Evolutionary conservation across 2,888 invertebrate species (phyloP).

Genomic region (Chalcis sispes): DNA sequence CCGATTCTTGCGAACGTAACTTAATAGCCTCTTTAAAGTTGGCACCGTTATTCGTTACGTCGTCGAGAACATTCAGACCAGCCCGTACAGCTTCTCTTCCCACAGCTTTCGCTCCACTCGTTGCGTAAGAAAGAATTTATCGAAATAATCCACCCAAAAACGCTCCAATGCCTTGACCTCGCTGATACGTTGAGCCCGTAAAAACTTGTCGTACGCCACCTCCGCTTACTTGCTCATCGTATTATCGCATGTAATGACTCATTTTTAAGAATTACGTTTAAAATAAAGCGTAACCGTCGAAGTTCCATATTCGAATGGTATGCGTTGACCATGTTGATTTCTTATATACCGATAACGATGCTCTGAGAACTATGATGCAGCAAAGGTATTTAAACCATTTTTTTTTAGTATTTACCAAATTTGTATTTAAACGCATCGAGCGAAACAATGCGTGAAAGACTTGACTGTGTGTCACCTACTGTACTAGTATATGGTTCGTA

Average conservation of each 20-base stretch:
- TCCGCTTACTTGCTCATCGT: constrained; percentile 25
- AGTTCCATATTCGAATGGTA: constrained; percentile 49
- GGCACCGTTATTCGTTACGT: not conserved
- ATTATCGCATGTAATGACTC: constrained; percentile 19
- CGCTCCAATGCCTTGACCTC: constrained; percentile 28
- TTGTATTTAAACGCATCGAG: constrained; percentile 54
- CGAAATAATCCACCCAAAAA: constrained; percentile 29
- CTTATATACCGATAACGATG: constrained; percentile 50
- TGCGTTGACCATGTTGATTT: constrained; percentile 21
- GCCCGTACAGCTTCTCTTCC: constrained; percentile 16
- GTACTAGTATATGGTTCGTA: constrained; percentile 60
- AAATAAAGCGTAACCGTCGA: constrained; percentile 45
- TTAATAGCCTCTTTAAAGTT: constrained; percentile 7
- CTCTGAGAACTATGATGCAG: constrained; percentile 43
- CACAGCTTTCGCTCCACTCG: constrained; percentile 7
- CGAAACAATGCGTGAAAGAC: constrained; percentile 62
- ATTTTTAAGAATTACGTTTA: constrained; percentile 29
- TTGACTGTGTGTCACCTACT: constrained; percentile 62
- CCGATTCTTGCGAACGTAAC: not conserved
- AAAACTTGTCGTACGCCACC: constrained; percentile 35
- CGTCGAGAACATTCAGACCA: not conserved
- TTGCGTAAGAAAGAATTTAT: not conserved
- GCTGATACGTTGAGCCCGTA: constrained; percentile 28
- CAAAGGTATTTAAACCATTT: constrained; percentile 53
- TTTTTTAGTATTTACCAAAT: constrained; percentile 44